Percentiles rank a stretch among this genome's conserved stretches.
phyloP scores from a whole-genome alignment of 2,888 invertebrate genomes.

The Chaetogeoica ovagalla region DNA sequence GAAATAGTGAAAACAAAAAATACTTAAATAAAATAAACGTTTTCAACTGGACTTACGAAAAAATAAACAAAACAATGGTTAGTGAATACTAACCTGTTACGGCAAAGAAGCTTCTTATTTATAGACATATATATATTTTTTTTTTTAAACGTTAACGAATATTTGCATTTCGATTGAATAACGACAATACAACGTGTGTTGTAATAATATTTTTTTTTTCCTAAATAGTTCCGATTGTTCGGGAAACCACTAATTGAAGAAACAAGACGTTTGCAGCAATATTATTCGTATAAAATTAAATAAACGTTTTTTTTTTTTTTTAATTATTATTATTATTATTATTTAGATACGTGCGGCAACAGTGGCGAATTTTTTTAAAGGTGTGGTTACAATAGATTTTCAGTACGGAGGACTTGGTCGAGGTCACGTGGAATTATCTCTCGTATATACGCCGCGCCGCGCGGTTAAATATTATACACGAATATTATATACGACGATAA shows the following conservation, averaged over 20 bases:
- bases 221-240: too few species aligned
- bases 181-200: too few species aligned
- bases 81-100: too few species aligned
- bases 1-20: background rate
- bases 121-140: too few species aligned
- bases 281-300: too few species aligned
- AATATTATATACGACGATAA: background rate
- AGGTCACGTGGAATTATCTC: conserved; percentile 32
- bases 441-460: background rate
- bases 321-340: too few species aligned
- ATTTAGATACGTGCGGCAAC: background rate
- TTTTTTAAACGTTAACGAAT: too few species aligned
- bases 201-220: too few species aligned
- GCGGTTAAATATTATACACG: conserved; percentile 18
- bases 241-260: background rate
- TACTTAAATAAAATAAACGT: too few species aligned
- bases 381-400: conserved; percentile 25
- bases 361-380: conserved; percentile 8
- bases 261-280: background rate
- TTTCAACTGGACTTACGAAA: background rate
- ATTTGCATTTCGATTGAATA: too few species aligned
- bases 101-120: too few species aligned
- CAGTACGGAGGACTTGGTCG: background rate
- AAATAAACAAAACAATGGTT: background rate
- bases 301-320: too few species aligned